Percentiles rank a stretch among this genome's conserved stretches.
Evolutionary conservation across 2,113 vertebrate species (phyloP).

Genomic region (Platysteira castanea): DNA sequence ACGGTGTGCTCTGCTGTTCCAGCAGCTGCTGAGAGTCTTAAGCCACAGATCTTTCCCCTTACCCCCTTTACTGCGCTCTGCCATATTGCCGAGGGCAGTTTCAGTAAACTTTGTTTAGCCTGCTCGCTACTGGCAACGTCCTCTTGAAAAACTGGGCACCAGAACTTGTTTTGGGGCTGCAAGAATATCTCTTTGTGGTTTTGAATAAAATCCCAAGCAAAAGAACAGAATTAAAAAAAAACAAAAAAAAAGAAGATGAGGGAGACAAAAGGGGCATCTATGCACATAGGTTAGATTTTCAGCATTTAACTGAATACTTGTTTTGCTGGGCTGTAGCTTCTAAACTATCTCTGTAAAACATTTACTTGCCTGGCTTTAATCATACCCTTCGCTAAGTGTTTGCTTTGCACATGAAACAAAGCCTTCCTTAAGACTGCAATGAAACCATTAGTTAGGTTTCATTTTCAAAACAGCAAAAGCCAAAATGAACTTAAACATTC

Average conservation of each 20-base stretch:
- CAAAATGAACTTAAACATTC: neutral
- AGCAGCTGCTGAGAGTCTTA: neutral
- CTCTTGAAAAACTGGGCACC: neutral
- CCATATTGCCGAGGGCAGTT: neutral
- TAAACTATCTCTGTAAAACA: slow-evolving; percentile 26
- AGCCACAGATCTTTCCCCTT: neutral
- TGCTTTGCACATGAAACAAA: slow-evolving; percentile 32
- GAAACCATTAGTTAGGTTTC: neutral
- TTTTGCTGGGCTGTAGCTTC: neutral
- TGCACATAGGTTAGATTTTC: neutral
- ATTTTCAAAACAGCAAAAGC: neutral
- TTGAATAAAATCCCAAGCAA: neutral
- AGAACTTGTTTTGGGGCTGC: neutral
- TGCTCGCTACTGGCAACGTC: neutral
- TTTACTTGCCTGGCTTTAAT: slow-evolving; percentile 18
- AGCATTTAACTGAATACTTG: neutral
- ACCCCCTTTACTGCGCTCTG: neutral
- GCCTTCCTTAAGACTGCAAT: slow-evolving; percentile 11
- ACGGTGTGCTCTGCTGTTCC: neutral
- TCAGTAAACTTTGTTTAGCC: neutral
- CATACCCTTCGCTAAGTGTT: neutral
- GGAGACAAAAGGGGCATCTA: neutral
- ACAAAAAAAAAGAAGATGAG: neutral
- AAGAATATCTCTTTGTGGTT: neutral
- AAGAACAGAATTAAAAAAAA: neutral